These are phyloP conservation scores for Stichopus horrens DNA, from an alignment of 53 echinoderm and acorn worm species.

Conservation along the genomic window DNA sequence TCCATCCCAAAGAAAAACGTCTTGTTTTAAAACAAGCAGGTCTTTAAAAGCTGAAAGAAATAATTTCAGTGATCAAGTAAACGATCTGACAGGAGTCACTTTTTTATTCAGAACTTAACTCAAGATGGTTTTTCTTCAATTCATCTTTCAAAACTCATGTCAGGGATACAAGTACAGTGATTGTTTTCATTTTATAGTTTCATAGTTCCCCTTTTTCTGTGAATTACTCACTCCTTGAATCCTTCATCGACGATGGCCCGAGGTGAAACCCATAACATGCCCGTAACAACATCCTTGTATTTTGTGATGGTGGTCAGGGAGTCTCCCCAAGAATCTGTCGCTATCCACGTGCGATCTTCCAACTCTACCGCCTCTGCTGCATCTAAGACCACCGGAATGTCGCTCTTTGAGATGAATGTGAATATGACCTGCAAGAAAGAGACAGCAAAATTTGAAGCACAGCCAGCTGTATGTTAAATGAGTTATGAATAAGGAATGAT, in stretches of 20 bases:
- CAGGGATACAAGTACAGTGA: no score
- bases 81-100: no score
- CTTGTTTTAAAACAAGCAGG: no score
- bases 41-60: no score
- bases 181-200: no score
- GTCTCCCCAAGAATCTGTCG: constrained; percentile 91
- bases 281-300: constrained; percentile 57
- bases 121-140: no score
- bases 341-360: constrained; percentile 81
- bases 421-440: constrained; percentile 70
- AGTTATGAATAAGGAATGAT: no score
- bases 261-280: constrained; percentile 90
- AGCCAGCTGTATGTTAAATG: no score
- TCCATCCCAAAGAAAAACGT: no score
- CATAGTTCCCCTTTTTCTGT: background rate
- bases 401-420: constrained; percentile 75
- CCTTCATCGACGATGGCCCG: constrained; percentile 66
- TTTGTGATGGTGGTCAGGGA: constrained; percentile 47
- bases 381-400: constrained; percentile 58
- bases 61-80: no score
- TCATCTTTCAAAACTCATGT: no score
- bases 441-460: background rate
- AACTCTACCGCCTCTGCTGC: constrained; percentile 56
- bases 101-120: no score
- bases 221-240: constrained; percentile 45